Percentiles rank a stretch among this genome's conserved stretches.
phyloP scores from a whole-genome alignment of 2,797 vertebrate genomes.

The Manis pentadactyla region DNA sequence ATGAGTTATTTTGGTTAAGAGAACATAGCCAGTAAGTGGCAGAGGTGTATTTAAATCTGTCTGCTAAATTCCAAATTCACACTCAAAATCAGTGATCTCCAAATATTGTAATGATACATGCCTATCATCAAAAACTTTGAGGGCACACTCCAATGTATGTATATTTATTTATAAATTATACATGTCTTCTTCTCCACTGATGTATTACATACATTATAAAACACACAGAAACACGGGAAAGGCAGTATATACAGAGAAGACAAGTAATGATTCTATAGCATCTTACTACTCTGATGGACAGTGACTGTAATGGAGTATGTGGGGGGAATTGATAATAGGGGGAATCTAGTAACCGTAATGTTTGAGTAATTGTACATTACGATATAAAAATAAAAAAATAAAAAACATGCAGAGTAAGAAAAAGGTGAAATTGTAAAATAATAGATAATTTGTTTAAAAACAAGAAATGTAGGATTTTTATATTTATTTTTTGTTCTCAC shows the following conservation, averaged over 20 bases:
- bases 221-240: background rate
- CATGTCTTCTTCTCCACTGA: background rate
- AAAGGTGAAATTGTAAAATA: background rate
- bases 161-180: background rate
- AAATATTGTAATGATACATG: background rate
- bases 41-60: background rate
- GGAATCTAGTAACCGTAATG: too few relatives aligned
- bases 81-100: background rate
- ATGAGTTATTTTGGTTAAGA: background rate
- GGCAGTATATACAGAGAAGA: too few relatives aligned
- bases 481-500: background rate
- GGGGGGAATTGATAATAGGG: too few relatives aligned
- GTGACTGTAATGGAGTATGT: too few relatives aligned
- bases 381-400: background rate
- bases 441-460: background rate
- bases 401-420: background rate
- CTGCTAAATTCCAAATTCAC: constrained; percentile 17
- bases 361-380: too few relatives aligned
- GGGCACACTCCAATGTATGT: background rate
- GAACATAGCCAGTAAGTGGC: background rate
- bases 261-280: too few relatives aligned
- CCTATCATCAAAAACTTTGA: background rate
- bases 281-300: too few relatives aligned
- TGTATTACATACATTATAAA: background rate
- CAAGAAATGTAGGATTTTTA: background rate